A percentile compares a stretch with the other conserved stretches of the same genome.
These are phyloP conservation scores for Zoroaster sp. DNA, from an alignment of 53 echinoderm and acorn worm genomes.

Conservation along the genomic window DNA sequence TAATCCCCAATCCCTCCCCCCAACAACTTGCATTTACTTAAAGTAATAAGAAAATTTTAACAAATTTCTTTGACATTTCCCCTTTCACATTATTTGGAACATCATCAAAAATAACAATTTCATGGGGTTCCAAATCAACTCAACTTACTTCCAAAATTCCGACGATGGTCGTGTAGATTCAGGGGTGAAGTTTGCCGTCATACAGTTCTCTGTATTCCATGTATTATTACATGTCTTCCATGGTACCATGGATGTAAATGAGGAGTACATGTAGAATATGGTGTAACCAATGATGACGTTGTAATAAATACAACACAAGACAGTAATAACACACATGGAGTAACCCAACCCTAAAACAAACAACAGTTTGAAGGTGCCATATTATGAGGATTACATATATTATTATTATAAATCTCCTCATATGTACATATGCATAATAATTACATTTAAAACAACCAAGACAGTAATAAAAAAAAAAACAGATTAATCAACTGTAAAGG, in stretches of 20 bases:
- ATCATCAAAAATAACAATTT: too few relatives aligned
- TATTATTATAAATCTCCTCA: not conserved
- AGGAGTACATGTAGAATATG: conserved; percentile 78
- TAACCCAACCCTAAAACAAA: conserved; percentile 8
- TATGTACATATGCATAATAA: not conserved
- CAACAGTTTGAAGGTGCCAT: not conserved
- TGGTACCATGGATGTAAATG: conserved; percentile 71
- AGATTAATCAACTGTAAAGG: too few relatives aligned
- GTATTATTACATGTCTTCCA: conserved; percentile 80
- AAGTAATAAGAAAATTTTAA: too few relatives aligned
- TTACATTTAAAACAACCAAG: too few relatives aligned
- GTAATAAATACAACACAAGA: conserved; percentile 72
- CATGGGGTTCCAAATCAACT: too few relatives aligned
- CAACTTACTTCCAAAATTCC: conserved; percentile 80
- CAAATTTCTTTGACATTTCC: too few relatives aligned
- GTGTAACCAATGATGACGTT: conserved; percentile 91
- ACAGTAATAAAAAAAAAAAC: too few relatives aligned
- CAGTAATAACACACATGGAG: conserved; percentile 34
- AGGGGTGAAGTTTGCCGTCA: conserved; percentile 16
- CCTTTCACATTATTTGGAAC: too few relatives aligned
- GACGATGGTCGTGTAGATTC: conserved; percentile 54
- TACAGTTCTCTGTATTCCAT: conserved; percentile 83
- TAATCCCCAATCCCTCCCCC: too few relatives aligned
- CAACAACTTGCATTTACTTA: too few relatives aligned
- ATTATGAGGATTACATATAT: not conserved